Evolutionary conservation across 2,888 invertebrate species (phyloP).

Genomic region (Eugnorisma glareosa): DNA sequence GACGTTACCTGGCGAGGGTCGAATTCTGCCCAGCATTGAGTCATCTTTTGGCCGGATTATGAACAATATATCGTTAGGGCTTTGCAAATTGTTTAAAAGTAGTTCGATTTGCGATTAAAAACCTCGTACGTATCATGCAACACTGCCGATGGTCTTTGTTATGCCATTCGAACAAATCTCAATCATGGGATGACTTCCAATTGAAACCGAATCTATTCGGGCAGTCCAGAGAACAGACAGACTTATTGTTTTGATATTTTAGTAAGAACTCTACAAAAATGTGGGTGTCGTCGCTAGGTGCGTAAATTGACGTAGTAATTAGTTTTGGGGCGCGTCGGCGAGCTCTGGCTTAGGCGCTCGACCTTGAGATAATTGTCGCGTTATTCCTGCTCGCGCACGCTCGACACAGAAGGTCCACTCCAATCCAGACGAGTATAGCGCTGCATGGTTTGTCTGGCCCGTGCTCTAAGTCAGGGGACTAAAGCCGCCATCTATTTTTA

Average conservation of each 20-base stretch:
- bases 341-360: conserved; percentile 50
- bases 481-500: background rate
- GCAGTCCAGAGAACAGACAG: background rate
- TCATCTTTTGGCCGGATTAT: background rate
- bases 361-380: conserved; percentile 51
- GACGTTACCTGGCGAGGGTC: background rate
- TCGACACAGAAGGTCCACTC: conserved; percentile 9
- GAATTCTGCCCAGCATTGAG: background rate
- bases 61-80: background rate
- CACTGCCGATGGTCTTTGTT: background rate
- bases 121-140: background rate
- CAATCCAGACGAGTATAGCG: background rate
- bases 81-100: background rate
- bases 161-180: background rate
- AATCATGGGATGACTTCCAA: background rate
- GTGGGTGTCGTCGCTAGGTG: conserved; percentile 8
- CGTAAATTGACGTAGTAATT: conserved; percentile 57
- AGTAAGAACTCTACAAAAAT: conserved; percentile 25
- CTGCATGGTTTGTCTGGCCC: background rate
- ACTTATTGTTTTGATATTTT: background rate
- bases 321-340: conserved; percentile 52
- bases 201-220: background rate
- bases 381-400: background rate
- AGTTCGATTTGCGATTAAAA: background rate
- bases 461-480: background rate